These are phyloP conservation scores for Limnephilus lunatus DNA, from an alignment of 2,888 invertebrate genomes.

Conservation along the genomic window DNA sequence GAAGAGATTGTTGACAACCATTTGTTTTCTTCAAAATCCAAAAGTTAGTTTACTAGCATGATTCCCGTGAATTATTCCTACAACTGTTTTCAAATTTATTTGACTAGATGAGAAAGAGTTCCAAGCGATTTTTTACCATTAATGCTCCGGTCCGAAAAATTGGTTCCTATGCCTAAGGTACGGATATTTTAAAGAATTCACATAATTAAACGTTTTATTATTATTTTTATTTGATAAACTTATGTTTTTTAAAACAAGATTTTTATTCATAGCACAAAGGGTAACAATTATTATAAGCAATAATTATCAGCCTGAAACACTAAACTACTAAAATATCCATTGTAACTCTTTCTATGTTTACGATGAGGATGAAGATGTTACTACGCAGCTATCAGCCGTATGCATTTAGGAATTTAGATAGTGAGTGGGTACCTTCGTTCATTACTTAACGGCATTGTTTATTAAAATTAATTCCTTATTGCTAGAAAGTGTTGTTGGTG, in stretches of 20 bases:
- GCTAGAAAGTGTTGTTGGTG: not conserved
- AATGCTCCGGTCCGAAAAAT: too few species aligned
- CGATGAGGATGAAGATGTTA: not conserved
- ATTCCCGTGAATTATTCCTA: not conserved
- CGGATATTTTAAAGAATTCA: not conserved
- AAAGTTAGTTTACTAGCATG: not conserved
- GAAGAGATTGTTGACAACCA: not conserved
- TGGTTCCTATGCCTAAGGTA: not conserved
- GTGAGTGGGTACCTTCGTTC: not conserved
- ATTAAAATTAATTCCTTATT: not conserved
- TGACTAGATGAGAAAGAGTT: not conserved
- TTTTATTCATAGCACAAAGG: too few species aligned
- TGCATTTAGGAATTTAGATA: not conserved
- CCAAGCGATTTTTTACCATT: too few species aligned
- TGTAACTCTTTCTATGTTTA: too few species aligned
- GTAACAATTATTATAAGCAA: too few species aligned
- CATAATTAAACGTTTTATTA: too few species aligned
- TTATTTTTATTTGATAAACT: too few species aligned
- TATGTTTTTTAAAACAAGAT: too few species aligned
- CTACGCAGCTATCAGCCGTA: not conserved
- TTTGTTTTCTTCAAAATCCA: not conserved
- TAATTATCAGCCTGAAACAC: too few species aligned
- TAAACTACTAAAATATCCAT: not conserved
- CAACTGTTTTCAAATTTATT: not conserved
- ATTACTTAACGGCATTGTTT: not conserved